Percentiles rank a stretch among this genome's conserved stretches.
Evolutionary conservation across 30 jellyfish, hydroid and myxozoan species (phyloP).

Genomic region (Aurelia aurita complex sp. Pacific): DNA sequence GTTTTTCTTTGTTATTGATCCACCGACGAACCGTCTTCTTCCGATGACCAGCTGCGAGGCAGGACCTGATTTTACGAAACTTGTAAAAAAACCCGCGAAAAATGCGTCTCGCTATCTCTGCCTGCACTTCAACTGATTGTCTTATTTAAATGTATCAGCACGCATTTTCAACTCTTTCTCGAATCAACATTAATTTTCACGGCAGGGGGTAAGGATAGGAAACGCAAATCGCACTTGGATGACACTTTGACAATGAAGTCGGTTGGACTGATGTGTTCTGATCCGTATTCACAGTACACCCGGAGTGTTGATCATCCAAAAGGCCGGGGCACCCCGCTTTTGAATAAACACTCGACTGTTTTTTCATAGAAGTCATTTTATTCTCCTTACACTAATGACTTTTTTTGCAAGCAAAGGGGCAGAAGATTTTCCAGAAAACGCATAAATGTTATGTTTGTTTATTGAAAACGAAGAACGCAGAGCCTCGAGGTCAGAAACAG

Average conservation of each 20-base stretch:
- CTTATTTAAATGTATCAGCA: slow-evolving; percentile 36
- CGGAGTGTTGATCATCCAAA: slow-evolving; percentile 40
- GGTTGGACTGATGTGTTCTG: slow-evolving; percentile 61
- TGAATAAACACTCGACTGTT: slow-evolving; percentile 53
- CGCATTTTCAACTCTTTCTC: slow-evolving; percentile 49
- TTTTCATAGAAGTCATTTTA: slow-evolving; percentile 12
- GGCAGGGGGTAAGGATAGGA: slow-evolving; percentile 73
- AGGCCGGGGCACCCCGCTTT: slow-evolving; percentile 73
- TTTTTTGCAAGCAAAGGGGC: no score
- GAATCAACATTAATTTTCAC: slow-evolving; percentile 68
- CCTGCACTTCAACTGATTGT: slow-evolving; percentile 57
- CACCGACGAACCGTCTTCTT: slow-evolving; percentile 33
- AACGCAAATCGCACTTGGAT: slow-evolving; percentile 52
- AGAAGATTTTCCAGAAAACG: no score
- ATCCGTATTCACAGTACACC: slow-evolving; percentile 61
- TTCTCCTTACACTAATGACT: background rate
- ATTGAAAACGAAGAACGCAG: no score
- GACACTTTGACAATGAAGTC: slow-evolving; percentile 75
- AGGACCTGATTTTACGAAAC: slow-evolving; percentile 47
- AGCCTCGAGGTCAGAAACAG: no score
- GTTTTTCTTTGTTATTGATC: slow-evolving; percentile 44
- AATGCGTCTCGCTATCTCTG: slow-evolving; percentile 39
- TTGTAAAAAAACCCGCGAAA: slow-evolving; percentile 26
- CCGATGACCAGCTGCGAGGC: slow-evolving; percentile 61
- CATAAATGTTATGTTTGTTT: no score